Base-by-base conservation (phyloP, 2,797 vertebrate species). In the Podarcis lilfordi region DNA sequence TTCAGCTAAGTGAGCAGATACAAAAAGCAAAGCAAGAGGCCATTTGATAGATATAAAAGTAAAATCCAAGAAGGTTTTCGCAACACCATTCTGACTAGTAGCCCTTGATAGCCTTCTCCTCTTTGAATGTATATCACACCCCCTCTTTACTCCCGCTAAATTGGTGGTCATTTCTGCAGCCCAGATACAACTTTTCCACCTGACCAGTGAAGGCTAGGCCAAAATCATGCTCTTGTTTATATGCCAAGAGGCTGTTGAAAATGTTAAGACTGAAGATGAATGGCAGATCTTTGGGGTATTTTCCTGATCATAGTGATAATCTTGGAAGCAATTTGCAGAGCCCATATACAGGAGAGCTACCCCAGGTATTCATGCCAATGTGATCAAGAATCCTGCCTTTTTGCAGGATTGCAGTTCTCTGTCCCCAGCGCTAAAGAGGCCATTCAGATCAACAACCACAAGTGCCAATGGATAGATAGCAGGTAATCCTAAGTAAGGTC, bases 401-500 rank as follows among this genome's bases (percentile, higher is more conserved):
- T 2, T 85, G 83, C 71, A 85, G 59, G 81, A 80, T 81, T 85
- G 77, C 55, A 37, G 69, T 66, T 89, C 55, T 80, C n/a, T 29
- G n/a, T 81, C 72, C 68, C 4, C 0, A 7, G 32, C 13, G 15
- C 82, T 86, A 86, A 79, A 19, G 43, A 21, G 32, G 40, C 64
- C 8, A 1, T 74, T 88, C 55, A 80, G 76, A 76, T 3, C 19
- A 2, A 80, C 37, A 40, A 8, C 25, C 0, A 3, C 71, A 76
- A 85, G 84, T 5, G 61, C 82, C 50, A 59, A 69, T 68, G 76
- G 75, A 66, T 84, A 83, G 83, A 19, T 10, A 27, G 25, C 37
- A 50, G 11, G 1, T 86, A 68, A 80, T 88, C 88, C 55, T 8
- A 27, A 0, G 74, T 8, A 81, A 72, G 10, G 5, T 32, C 40